Evolutionary conservation across 1,140 invertebrate species (phyloP).

Genomic region (Epicauta chinensis): DNA sequence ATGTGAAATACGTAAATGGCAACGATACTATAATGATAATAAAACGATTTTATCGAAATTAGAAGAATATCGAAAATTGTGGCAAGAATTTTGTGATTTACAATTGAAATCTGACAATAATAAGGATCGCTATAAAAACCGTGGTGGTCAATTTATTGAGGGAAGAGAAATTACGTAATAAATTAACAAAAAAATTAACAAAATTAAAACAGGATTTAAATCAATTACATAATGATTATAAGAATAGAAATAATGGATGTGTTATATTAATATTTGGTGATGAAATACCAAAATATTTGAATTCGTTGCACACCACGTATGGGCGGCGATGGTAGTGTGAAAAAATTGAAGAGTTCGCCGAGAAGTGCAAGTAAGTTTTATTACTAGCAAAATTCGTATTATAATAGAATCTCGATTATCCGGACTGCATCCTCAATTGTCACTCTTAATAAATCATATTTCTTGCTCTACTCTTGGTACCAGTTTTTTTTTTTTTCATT

Average conservation of each 20-base stretch:
- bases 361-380: background rate
- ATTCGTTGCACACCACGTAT: background rate
- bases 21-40: slow-evolving; percentile 60
- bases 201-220: slow-evolving; percentile 59
- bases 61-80: slow-evolving; percentile 54
- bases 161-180: slow-evolving; percentile 78
- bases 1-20: slow-evolving; percentile 61
- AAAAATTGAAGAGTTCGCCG: background rate
- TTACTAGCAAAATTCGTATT: too few species aligned
- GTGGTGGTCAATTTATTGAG: slow-evolving; percentile 73
- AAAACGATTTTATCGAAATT: slow-evolving; percentile 57
- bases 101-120: slow-evolving; percentile 67
- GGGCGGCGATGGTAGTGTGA: too few species aligned
- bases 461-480: too few species aligned
- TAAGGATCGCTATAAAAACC: slow-evolving; percentile 68
- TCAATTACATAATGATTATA: slow-evolving; percentile 49
- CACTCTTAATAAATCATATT: too few species aligned
- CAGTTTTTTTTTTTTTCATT: too few species aligned
- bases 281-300: too few species aligned
- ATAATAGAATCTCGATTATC: too few species aligned
- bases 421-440: too few species aligned
- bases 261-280: slow-evolving; percentile 46
- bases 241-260: slow-evolving; percentile 45
- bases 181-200: slow-evolving; percentile 45
- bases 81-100: slow-evolving; percentile 61